Evolutionary conservation across 2,888 invertebrate species (phyloP), one percentile per base, ranked within the genome.

Genomic region (Eucriotettix oculatus): DNA sequence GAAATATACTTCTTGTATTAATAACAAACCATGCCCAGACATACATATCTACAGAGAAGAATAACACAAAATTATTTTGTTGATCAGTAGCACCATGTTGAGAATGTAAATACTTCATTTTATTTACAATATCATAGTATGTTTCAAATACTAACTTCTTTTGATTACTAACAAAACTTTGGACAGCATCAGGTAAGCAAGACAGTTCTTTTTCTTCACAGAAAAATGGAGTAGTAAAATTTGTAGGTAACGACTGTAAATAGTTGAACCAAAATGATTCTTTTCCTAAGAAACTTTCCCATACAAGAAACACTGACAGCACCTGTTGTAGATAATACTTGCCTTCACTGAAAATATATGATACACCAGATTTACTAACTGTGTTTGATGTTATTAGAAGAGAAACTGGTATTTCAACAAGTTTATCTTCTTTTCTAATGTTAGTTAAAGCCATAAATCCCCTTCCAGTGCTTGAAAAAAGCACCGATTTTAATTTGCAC

Each of bases 11-110:
- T 69, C 94, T 81, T 9, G 91, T 89, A 72, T 93, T 92, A 1
- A 94, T 87, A 66, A 85, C 82, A 69, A 86, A 86, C 76, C 89
- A 92, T 12, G 87, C 86, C 88, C 89, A 90, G 67, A 80, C 79
- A 72, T 84, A 92, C 55, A 73, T 69, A 43, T 77, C 71, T 61
- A 79, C 73, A 44, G 75, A 76, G 66, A 85, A 78, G 67, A 81
- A 72, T 54, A 65, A 73, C 67, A 67, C 76, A 76, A 74, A 75
- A 73, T 54, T 66, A 58, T 63, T 29, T 29, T 29, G 29, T 29
- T 29, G 2, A 29, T 29, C 29, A 29, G 29, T 29, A 29, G 29
- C 29, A 29, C 29, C 29, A 5, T 5, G 29, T 29, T 29, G 29
- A 2, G 7, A 29, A 29, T 29, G 29, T 29, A 29, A 5, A 29